These are phyloP conservation scores for Myxocyprinus asiaticus DNA, from an alignment of 2,113 vertebrate species.

Conservation along the genomic window DNA sequence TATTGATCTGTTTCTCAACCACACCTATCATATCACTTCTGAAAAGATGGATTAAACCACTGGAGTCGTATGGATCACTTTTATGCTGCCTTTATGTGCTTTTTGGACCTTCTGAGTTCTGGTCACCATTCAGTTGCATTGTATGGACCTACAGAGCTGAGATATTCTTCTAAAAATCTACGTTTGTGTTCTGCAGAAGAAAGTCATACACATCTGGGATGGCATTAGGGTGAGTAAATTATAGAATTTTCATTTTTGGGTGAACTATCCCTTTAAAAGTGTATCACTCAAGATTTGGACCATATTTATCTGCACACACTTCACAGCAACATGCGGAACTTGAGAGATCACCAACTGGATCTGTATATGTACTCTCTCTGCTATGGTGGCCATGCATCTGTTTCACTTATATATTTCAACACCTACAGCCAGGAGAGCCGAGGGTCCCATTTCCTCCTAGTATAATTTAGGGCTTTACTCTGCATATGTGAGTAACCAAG, in stretches of 20 bases:
- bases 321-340: neutral
- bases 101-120: no score
- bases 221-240: no score
- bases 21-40: no score
- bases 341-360: slow-evolving; percentile 15
- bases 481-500: slow-evolving; percentile 38
- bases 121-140: no score
- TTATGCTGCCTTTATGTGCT: no score
- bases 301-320: neutral
- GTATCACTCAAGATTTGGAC: neutral
- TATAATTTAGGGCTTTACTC: slow-evolving; percentile 46
- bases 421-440: slow-evolving; percentile 27
- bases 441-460: slow-evolving; percentile 34
- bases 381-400: slow-evolving; percentile 20
- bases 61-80: no score
- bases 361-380: neutral
- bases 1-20: no score
- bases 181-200: no score
- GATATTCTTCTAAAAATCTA: no score
- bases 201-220: no score
- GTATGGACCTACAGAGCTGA: no score
- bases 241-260: neutral
- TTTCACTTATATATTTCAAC: slow-evolving; percentile 47
- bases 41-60: no score
- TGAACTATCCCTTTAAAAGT: neutral